Percentiles rank a stretch among this genome's conserved stretches.
These are phyloP conservation scores for Acanthococcus lagerstroemiae DNA, from an alignment of 2,888 invertebrate species.

Conservation along the genomic window DNA sequence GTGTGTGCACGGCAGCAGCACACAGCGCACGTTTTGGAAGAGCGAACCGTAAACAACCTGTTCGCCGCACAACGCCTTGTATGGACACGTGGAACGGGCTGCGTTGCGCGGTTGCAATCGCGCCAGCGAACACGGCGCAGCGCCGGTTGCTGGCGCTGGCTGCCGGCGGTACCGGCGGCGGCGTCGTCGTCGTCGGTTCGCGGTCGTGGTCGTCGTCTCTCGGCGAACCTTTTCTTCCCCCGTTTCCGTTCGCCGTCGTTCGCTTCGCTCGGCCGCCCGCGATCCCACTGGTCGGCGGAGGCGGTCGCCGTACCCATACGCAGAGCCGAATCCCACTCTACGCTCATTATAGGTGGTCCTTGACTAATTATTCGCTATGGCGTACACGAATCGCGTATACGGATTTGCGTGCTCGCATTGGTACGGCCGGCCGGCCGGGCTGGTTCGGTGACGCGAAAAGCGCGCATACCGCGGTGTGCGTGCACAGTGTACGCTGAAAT, in stretches of 20 bases:
- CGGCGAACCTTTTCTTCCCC: no score
- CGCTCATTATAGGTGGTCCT: conserved; percentile 22
- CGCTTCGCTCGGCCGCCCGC: no score
- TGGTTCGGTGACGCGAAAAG: no score
- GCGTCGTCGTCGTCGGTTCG: not conserved
- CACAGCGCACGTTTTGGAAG: no score
- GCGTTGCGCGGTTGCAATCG: not conserved
- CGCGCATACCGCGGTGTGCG: no score
- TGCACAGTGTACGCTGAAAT: no score
- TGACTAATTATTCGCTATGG: conserved; percentile 23
- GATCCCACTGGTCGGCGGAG: no score
- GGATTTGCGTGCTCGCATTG: no score
- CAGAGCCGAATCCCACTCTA: conserved; percentile 17
- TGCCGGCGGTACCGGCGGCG: not conserved
- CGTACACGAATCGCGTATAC: conserved; percentile 8
- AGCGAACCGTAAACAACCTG: not conserved
- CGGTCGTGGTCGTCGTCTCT: not conserved
- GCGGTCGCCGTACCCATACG: not conserved
- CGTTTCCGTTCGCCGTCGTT: not conserved
- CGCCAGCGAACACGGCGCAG: not conserved
- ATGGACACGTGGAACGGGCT: conserved; percentile 1
- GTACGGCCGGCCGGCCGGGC: no score
- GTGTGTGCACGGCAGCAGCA: no score
- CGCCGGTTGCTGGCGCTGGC: not conserved
- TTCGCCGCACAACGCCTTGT: conserved; percentile 12